Conservation (phyloP, 2,888 invertebrate genomes). For the Meiosimyza platycephala region DNA sequence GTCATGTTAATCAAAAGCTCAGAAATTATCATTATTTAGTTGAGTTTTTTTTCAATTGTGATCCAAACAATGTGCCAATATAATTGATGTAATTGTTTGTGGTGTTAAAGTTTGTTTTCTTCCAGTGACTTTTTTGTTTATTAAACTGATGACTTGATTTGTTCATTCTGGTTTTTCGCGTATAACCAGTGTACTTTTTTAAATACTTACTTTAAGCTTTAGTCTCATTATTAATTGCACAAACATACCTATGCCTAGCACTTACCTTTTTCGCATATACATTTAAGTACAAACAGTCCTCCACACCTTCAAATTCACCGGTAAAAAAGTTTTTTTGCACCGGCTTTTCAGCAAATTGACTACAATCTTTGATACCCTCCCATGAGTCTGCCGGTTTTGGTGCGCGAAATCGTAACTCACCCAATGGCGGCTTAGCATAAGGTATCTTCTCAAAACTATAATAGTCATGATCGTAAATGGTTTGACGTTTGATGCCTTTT, state of each 20-base stretch:
- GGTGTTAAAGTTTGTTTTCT: too few relatives aligned
- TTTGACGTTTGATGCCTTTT: conserved; percentile 59
- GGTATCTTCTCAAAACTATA: conserved; percentile 64
- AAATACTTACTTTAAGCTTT: neutral
- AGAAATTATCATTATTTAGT: too few relatives aligned
- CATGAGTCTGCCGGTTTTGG: conserved; percentile 67
- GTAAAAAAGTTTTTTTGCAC: conserved; percentile 56
- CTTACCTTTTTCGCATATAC: conserved; percentile 64
- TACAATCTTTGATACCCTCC: conserved; percentile 66
- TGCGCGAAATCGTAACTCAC: conserved; percentile 65
- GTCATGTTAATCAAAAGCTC: too few relatives aligned
- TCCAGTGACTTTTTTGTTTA: too few relatives aligned
- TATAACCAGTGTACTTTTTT: neutral
- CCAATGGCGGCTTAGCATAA: conserved; percentile 64
- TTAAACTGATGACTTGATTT: too few relatives aligned
- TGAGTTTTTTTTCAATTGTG: too few relatives aligned
- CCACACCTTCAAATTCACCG: conserved; percentile 62
- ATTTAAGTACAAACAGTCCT: conserved; percentile 70
- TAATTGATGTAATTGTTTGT: too few relatives aligned
- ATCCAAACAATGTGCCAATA: too few relatives aligned
- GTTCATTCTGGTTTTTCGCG: too few relatives aligned
- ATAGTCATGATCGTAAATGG: conserved; percentile 60
- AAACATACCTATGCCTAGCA: neutral
- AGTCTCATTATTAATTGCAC: neutral
- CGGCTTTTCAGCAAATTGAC: conserved; percentile 57